Conservation (phyloP, 2,888 invertebrate species). For the Flexamia atlantica region DNA sequence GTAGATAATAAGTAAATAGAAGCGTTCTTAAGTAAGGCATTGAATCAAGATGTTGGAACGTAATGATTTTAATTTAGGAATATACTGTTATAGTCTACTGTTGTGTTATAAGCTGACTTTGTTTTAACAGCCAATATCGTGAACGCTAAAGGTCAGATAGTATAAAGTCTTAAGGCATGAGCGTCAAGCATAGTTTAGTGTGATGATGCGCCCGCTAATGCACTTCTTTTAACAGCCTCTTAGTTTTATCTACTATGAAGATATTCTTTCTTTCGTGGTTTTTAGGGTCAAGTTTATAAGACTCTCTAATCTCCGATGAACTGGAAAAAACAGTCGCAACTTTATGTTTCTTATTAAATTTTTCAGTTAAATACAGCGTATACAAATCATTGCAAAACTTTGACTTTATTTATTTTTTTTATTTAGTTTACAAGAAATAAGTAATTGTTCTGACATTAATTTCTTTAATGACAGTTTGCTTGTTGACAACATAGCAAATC, state of each 20-base stretch:
- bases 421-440: no score
- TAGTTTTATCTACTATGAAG: slow-evolving; percentile 30
- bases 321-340: no score
- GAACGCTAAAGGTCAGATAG: slow-evolving; percentile 69
- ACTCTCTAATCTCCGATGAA: no score
- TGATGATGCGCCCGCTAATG: slow-evolving; percentile 32
- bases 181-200: slow-evolving; percentile 41
- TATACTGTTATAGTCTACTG: slow-evolving; percentile 53
- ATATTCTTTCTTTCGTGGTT: background rate
- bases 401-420: no score
- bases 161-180: slow-evolving; percentile 28
- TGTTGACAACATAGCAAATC: no score
- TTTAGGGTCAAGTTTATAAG: background rate
- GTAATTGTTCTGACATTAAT: no score
- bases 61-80: background rate
- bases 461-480: no score
- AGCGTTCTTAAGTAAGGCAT: no score
- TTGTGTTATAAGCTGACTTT: slow-evolving; percentile 23
- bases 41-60: background rate
- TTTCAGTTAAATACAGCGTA: no score
- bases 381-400: no score
- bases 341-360: no score
- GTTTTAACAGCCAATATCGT: slow-evolving; percentile 68
- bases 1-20: no score
- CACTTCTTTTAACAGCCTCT: slow-evolving; percentile 23